phyloP scores from a whole-genome alignment of 2,888 invertebrate species.

The Ischnura elegans region DNA sequence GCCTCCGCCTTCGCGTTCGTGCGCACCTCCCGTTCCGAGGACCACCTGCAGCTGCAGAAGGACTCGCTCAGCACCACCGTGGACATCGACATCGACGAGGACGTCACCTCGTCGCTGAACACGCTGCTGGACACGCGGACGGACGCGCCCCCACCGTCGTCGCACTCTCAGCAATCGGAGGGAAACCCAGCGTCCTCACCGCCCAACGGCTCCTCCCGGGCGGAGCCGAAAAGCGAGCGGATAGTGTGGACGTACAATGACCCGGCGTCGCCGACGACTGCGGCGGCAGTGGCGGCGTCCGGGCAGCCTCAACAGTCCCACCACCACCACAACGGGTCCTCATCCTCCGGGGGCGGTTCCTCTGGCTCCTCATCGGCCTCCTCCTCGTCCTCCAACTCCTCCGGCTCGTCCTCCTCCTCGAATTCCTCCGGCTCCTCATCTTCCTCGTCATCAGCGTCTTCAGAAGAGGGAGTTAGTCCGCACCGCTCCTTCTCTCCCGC shows the following conservation, averaged over 20 bases:
- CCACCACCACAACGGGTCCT: constrained; percentile 72
- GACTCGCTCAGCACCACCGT: constrained; percentile 88
- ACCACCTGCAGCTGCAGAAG: constrained; percentile 91
- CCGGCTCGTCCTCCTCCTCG: constrained; percentile 64
- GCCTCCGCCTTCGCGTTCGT: constrained; percentile 80
- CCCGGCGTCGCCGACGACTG: constrained; percentile 78
- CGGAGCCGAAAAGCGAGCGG: constrained; percentile 81
- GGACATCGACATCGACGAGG: constrained; percentile 95
- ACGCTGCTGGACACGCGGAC: constrained; percentile 90
- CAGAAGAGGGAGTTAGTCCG: constrained; percentile 76
- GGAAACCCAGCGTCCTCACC: not conserved
- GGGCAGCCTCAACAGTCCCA: constrained; percentile 75
- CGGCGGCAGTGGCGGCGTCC: constrained; percentile 76
- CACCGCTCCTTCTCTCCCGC: constrained; percentile 85
- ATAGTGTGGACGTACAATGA: constrained; percentile 97
- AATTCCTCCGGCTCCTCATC: constrained; percentile 52
- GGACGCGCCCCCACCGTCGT: constrained; percentile 79
- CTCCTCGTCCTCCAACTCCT: constrained; percentile 56
- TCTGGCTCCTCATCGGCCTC: constrained; percentile 68
- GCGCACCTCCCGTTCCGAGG: constrained; percentile 94
- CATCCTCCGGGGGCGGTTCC: constrained; percentile 48
- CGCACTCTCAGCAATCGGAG: constrained; percentile 72
- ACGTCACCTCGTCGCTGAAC: constrained; percentile 95
- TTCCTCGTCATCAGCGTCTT: constrained; percentile 73
- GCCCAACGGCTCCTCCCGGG: constrained; percentile 75